A percentile compares a stretch with the other conserved stretches of the same genome.
Evolutionary conservation across 92 coral and sea anemone species (phyloP).

Genomic region (Montipora capitata): DNA sequence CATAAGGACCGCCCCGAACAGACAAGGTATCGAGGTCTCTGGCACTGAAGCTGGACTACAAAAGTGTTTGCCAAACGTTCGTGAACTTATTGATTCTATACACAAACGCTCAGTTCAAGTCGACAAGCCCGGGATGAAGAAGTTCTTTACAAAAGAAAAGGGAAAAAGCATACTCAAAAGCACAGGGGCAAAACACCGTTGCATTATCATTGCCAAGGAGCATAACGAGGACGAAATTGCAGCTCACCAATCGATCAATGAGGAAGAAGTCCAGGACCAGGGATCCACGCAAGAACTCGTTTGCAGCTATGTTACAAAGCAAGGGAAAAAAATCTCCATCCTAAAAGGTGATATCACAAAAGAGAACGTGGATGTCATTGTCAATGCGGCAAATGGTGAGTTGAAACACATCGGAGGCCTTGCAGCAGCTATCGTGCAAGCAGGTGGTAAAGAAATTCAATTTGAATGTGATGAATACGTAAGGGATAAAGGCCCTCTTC

Average conservation of each 20-base stretch:
- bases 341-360: constrained; percentile 87
- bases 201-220: constrained; percentile 46
- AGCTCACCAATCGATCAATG: neutral
- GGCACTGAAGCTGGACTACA: constrained; percentile 81
- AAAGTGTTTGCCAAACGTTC: constrained; percentile 20
- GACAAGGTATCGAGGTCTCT: constrained; percentile 43
- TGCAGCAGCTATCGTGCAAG: constrained; percentile 80
- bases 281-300: neutral
- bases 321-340: constrained; percentile 63
- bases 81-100: constrained; percentile 21
- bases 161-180: constrained; percentile 34
- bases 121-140: constrained; percentile 83
- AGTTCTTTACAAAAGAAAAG: constrained; percentile 34
- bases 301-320: constrained; percentile 63
- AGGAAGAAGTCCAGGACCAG: neutral
- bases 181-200: constrained; percentile 34
- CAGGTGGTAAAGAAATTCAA: constrained; percentile 86
- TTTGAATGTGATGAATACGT: constrained; percentile 65
- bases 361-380: constrained; percentile 80
- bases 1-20: constrained; percentile 1
- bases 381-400: constrained; percentile 80
- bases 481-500: constrained; percentile 28
- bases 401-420: constrained; percentile 84
- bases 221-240: neutral
- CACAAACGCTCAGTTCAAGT: constrained; percentile 13